Conservation (phyloP, 53 echinoderm and acorn worm species). For the Crossaster papposus region DNA sequence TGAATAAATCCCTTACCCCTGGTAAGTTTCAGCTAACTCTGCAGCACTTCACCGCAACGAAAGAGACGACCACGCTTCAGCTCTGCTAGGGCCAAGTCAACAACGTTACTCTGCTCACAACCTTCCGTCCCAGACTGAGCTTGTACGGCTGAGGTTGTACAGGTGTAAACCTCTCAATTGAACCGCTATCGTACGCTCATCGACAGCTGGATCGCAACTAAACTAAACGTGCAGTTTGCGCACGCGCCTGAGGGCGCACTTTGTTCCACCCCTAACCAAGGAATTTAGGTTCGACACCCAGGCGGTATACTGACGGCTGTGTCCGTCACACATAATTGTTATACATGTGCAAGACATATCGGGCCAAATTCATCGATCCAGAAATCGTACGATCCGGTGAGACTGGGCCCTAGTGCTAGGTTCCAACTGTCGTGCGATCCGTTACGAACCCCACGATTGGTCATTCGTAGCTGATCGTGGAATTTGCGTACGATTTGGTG, state of each 20-base stretch:
- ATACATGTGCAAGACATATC: too few species aligned
- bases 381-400: too few species aligned
- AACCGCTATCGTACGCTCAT: too few species aligned
- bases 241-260: background rate
- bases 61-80: background rate
- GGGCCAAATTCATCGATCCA: too few species aligned
- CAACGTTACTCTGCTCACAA: background rate
- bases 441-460: too few species aligned
- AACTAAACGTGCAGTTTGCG: background rate
- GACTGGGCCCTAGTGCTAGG: too few species aligned
- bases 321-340: slow-evolving; percentile 40
- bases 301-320: slow-evolving; percentile 8
- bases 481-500: too few species aligned
- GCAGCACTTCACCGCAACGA: background rate
- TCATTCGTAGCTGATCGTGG: too few species aligned
- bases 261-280: background rate
- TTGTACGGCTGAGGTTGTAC: background rate
- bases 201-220: background rate
- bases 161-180: slow-evolving; percentile 27
- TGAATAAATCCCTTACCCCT: too few species aligned
- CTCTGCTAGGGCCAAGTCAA: too few species aligned
- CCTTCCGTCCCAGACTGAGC: slow-evolving; percentile 22
- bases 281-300: slow-evolving; percentile 15
- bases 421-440: too few species aligned
- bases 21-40: too few species aligned